Conservation (phyloP, 35 echinoderm and acorn worm genomes). For the Eucidaris tribuloides region DNA sequence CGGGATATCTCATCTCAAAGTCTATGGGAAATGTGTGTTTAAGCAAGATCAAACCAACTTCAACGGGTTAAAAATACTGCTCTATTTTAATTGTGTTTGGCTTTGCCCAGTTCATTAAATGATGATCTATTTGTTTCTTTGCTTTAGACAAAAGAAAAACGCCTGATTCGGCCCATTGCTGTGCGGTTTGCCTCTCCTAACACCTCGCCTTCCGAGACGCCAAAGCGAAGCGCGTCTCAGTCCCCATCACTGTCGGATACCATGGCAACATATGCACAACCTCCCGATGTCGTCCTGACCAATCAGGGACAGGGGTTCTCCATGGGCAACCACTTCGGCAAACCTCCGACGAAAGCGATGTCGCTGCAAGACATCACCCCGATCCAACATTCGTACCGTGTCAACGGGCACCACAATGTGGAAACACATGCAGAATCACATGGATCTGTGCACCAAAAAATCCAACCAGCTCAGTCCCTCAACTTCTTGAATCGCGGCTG, state of each 20-base stretch:
- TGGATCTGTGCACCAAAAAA: not conserved
- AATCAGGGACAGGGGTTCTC: not conserved
- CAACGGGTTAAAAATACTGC: no score
- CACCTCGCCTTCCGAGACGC: conserved; percentile 5
- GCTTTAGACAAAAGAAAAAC: conserved; percentile 11
- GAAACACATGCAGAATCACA: not conserved
- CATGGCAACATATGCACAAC: conserved; percentile 13
- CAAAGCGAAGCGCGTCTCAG: not conserved
- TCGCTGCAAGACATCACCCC: conserved; percentile 15
- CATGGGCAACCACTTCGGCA: not conserved
- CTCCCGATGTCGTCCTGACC: conserved; percentile 13
- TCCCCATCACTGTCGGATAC: conserved; percentile 7
- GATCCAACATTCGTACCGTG: not conserved
- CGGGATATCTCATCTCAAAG: no score
- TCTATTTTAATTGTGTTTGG: no score
- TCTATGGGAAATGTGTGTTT: no score
- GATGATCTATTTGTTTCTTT: no score
- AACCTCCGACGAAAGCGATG: conserved; percentile 9
- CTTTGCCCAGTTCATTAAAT: no score
- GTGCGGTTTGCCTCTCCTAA: conserved; percentile 22
- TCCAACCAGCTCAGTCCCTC: conserved; percentile 5
- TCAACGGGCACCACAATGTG: not conserved
- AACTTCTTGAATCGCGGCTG: conserved; percentile 20
- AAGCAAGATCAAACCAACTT: no score
- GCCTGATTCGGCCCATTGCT: conserved; percentile 2